A percentile compares a stretch with the other conserved stretches of the same genome.
Evolutionary conservation across 2,797 vertebrate species (phyloP).

Genomic region (Hybognathus amarus): DNA sequence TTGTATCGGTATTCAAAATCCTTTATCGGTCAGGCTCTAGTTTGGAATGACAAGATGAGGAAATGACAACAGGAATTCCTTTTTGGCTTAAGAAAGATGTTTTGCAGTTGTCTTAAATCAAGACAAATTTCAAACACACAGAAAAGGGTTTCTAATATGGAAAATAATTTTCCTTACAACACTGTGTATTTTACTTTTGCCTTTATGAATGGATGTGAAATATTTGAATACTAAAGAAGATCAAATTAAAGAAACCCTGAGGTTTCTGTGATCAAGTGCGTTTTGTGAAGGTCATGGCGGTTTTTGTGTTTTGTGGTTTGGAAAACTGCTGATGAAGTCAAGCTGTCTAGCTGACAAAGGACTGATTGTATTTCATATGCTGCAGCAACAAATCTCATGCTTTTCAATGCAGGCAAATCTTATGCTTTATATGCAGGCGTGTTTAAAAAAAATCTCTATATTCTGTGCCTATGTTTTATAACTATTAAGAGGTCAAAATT

Average conservation of each 20-base stretch:
- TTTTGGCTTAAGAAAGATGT: background rate
- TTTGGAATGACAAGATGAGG: background rate
- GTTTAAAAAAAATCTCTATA: constrained; percentile 34
- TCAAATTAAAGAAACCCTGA: constrained; percentile 15
- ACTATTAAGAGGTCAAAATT: constrained; percentile 60
- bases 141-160: background rate
- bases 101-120: constrained; percentile 6
- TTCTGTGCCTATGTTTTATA: constrained; percentile 56
- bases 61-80: background rate
- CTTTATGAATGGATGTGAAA: background rate
- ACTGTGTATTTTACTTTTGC: background rate
- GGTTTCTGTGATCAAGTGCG: constrained; percentile 9
- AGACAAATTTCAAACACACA: background rate
- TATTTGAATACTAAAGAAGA: background rate
- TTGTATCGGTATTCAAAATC: too few relatives aligned
- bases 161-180: too few relatives aligned
- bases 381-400: constrained; percentile 69
- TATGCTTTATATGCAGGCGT: constrained; percentile 54
- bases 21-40: too few relatives aligned
- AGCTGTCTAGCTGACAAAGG: constrained; percentile 68
- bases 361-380: constrained; percentile 77
- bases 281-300: constrained; percentile 42
- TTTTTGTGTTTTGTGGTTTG: constrained; percentile 62
- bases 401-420: constrained; percentile 41
- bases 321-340: constrained; percentile 69